Conservation (phyloP, 1,140 invertebrate genomes). For the Aleiodes sp. region DNA sequence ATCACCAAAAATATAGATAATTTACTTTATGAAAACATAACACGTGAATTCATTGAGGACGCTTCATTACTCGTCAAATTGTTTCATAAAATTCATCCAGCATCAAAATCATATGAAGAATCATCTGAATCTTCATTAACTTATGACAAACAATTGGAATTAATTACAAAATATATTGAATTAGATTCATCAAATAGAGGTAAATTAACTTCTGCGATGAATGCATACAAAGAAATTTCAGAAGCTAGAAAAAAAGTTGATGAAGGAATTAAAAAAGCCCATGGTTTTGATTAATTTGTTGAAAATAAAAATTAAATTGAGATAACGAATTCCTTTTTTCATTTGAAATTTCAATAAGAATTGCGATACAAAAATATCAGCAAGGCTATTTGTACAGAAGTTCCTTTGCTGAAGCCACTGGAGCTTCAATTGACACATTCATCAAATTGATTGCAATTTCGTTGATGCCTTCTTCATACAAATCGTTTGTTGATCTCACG, state of each 20-base stretch:
- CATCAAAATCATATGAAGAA: constrained; percentile 51
- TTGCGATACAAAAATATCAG: too few relatives aligned
- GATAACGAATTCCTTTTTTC: background rate
- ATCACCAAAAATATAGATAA: constrained; percentile 83
- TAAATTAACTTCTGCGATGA: constrained; percentile 72
- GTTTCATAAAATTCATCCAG: constrained; percentile 68
- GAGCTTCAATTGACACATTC: too few relatives aligned
- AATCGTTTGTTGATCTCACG: too few relatives aligned
- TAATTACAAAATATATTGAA: constrained; percentile 71
- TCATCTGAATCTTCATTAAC: constrained; percentile 41
- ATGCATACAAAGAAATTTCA: constrained; percentile 72
- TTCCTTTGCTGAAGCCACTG: too few relatives aligned
- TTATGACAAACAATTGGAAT: constrained; percentile 64
- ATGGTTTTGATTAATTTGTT: constrained; percentile 61
- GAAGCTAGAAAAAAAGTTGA: constrained; percentile 68
- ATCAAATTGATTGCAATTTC: too few relatives aligned
- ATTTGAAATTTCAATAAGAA: too few relatives aligned
- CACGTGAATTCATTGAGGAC: constrained; percentile 70
- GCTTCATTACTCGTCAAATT: constrained; percentile 69
- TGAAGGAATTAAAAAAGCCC: constrained; percentile 71
- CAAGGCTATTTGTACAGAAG: too few relatives aligned
- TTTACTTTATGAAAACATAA: constrained; percentile 79
- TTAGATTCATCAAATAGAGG: constrained; percentile 70
- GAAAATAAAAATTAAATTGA: too few relatives aligned
- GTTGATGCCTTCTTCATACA: too few relatives aligned